Base-by-base conservation (phyloP, 2,113 vertebrate species). In the Dipodomys ordii region DNA sequence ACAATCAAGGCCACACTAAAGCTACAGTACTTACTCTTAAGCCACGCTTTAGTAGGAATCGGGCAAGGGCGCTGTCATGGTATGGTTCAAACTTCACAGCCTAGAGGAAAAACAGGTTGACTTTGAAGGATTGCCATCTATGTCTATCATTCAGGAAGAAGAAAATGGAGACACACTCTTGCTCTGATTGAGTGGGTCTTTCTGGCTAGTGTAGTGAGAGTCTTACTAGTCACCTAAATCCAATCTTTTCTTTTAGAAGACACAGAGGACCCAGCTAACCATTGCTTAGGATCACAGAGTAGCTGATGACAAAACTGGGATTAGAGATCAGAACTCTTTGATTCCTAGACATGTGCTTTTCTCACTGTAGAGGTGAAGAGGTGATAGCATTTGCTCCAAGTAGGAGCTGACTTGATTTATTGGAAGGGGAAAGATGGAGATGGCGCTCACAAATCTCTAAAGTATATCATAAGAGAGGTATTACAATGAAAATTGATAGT, bases 41-140 rank as follows among this genome's bases (percentile, higher is more conserved):
- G 64, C 99, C 99, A 87, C 99, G 98, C 97, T 99, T 99, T 86
- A 99, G 98, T 81, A 99, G 98, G 96, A 99, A 99, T 97, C 99
- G 98, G 96, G 99, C 99, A 81, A 99, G 98, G 19, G 99, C 99
- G 0, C 99, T 99, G 98, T 99, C 99, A 88, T 99, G 99, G 96
- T 99, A 99, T 0, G 99, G 99, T 97, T 99, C 99, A 98, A 99
- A 99, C 97, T 99, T 99, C 83, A 99, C 99, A 53, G 99, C 99
- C 99, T 99, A 95, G 72, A 95, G 28, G 27, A 93, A 93, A 72
- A 97, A 94, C 9, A 91, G 23, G 60, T 1, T 12, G 67, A n/a
- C 32, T 76, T 95, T 82, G 60, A 90, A 53, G 8, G 60, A 44
- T 0, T 71, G 30, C 44, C 11, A 11, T 78, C 18, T 18, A 2